Evolutionary conservation across 1,140 invertebrate genomes (phyloP), one percentile per base, ranked within the genome.

Genomic region (Drosophila pallidifrons): DNA sequence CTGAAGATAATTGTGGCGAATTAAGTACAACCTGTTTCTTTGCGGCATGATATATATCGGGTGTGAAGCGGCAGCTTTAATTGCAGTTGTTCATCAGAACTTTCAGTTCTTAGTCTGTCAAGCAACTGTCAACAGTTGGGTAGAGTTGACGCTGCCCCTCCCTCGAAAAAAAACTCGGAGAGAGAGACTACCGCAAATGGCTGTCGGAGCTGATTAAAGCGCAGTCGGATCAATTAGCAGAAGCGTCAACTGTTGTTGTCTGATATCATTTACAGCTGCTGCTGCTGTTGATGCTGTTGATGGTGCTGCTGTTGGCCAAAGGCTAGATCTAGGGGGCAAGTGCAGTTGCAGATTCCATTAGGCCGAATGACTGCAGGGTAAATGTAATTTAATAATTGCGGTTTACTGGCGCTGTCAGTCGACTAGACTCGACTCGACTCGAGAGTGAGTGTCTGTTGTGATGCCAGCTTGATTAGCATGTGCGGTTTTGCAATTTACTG

Each of bases 301-400:
- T n/a, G 16, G 16, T 16, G 2, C 2, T 7, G 35, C 15, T 41
- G 35, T 11, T 54, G 28, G 61, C 35, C 2, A 59, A 47, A 35
- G 52, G 52, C 52, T n/a, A 55, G n/a, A 20, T 7, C 15, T 3
- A 57, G 54, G 5, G 46, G 25, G 15, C n/a, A 57, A 41, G 32
- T 57, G 54, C 57, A 61, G 68, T 57, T 54, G 82, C 46, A 69
- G 79, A 55, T 88, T 83, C 74, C 77, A 88, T 87, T 87, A 88
- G 80, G 54, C 69, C 41, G 60, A 66, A 49, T 46, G 54, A 13
- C 16, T 57, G 35, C 54, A 57, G 58, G 28, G 80, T 59, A 73
- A 88, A 81, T 89, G 85, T 89, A 89, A 90, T 89, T 90, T 89
- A 89, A 89, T 89, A 89, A 89, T 79, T 89, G 86, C 69, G 81